These are phyloP conservation scores for Numenius arquata DNA, from an alignment of 2,113 vertebrate genomes.

Conservation along the genomic window DNA sequence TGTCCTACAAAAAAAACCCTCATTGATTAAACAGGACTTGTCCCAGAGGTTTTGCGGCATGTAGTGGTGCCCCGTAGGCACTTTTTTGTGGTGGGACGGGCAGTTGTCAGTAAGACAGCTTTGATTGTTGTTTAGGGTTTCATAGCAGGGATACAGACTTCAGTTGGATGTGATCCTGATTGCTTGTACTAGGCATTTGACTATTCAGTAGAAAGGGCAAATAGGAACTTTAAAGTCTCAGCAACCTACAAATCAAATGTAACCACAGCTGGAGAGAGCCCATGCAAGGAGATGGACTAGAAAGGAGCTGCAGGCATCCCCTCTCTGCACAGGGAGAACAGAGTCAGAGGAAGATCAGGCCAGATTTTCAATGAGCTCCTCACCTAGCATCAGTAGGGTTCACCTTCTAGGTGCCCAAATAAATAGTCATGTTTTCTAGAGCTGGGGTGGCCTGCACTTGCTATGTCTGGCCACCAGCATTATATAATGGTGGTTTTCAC, in stretches of 20 bases:
- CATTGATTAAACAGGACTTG: background rate
- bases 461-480: background rate
- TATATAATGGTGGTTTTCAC: background rate
- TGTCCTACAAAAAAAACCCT: background rate
- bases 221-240: background rate
- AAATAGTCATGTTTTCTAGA: background rate
- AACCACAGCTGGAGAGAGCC: background rate
- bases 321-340: background rate
- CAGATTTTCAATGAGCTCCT: background rate
- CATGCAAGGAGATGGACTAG: background rate
- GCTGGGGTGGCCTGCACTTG: background rate
- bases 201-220: background rate
- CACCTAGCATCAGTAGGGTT: background rate
- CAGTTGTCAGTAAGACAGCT: background rate
- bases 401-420: background rate
- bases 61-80: background rate
- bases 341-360: background rate
- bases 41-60: background rate
- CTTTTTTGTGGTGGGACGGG: background rate
- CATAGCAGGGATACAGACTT: background rate
- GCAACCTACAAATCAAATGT: background rate
- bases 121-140: background rate
- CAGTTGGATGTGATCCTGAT: fast-evolving
- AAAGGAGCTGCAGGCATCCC: background rate
- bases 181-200: background rate